Conservation (phyloP, 1,140 invertebrate species). For the Eumaeus atala region DNA sequence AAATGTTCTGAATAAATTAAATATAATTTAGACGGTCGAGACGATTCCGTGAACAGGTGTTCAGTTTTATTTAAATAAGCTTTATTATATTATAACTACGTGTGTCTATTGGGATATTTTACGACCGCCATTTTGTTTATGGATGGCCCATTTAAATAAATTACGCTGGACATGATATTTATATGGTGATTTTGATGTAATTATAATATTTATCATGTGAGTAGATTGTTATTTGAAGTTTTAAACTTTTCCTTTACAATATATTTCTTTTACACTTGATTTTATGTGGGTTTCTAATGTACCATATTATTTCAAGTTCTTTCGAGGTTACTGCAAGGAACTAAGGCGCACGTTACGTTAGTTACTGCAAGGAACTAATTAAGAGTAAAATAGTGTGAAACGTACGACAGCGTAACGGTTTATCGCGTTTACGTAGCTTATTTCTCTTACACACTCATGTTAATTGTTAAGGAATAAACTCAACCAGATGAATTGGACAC, state of each 20-base stretch:
- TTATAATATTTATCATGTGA: background rate
- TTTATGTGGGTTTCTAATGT: background rate
- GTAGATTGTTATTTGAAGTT: background rate
- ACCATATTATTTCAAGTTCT: too few species aligned
- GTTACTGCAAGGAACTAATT: too few species aligned
- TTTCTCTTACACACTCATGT: too few species aligned
- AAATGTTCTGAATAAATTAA: slow-evolving; percentile 1
- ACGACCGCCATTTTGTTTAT: background rate
- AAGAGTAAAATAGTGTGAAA: too few species aligned
- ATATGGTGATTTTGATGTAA: slow-evolving; percentile 4
- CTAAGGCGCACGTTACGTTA: too few species aligned
- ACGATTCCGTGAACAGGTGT: slow-evolving; percentile 20
- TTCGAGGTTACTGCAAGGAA: too few species aligned
- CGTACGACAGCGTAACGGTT: too few species aligned
- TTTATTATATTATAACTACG: slow-evolving; percentile 11
- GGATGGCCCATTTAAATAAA: background rate
- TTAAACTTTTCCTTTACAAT: background rate
- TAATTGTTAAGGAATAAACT: too few species aligned
- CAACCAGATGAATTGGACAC: too few species aligned
- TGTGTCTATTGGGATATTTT: slow-evolving; percentile 6
- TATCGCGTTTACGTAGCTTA: too few species aligned
- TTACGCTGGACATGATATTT: slow-evolving; percentile 1
- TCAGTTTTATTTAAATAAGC: slow-evolving; percentile 22
- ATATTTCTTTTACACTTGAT: background rate
- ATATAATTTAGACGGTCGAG: background rate